Evolutionary conservation across 1,140 invertebrate species (phyloP), one percentile per base, ranked within the genome.

Genomic region (Oryctes rhinoceros): DNA sequence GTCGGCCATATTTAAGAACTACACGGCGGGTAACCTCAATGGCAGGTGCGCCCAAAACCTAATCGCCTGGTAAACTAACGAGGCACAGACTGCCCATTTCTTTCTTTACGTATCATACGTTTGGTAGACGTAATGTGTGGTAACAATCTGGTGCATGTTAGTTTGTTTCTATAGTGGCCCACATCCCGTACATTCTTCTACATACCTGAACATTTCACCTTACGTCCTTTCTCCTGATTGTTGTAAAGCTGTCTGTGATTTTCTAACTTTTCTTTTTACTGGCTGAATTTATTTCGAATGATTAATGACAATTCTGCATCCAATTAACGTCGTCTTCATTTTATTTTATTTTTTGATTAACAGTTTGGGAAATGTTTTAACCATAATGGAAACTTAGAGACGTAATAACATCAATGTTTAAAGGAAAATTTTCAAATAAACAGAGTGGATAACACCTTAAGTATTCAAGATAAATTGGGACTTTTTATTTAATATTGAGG

Each of bases 1-100:
- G 94, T 95, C 95, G 48, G 94, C 94, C 48, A 93, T 97, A 85
- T 96, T 97, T 87, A 92, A 95, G 83, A 96, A 95, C 87, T 96
- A 96, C 88, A 96, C 94, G 80, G 91, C 92, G 84, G 92, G 92
- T 79, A 94, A 94, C 87, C 92, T 96, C 83, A 94, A 95, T 87
- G 93, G 92, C 87, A 96, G 94, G 94, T 96, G 89, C 85, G 88
- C 86, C 67, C 82, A 83, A 76, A 85, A 84, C 83, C 82, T 86
- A 81, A 80, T 83, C 80, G 85, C 84, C 82, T 86, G 86, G 86
- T 86, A 86, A 87, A 84, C 80, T 81, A 83, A 62, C 75, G 24
- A 78, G 81, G 83, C 82, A 83, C 80, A 81, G 79, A 82, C 80
- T 80, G 83, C 80, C 75, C 39, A 67, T 80, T 80, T 80, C 77